A percentile compares a stretch with the other conserved stretches of the same genome.
Conservation (phyloP, 2,113 vertebrate species). For the Poicephalus gulielmi region DNA sequence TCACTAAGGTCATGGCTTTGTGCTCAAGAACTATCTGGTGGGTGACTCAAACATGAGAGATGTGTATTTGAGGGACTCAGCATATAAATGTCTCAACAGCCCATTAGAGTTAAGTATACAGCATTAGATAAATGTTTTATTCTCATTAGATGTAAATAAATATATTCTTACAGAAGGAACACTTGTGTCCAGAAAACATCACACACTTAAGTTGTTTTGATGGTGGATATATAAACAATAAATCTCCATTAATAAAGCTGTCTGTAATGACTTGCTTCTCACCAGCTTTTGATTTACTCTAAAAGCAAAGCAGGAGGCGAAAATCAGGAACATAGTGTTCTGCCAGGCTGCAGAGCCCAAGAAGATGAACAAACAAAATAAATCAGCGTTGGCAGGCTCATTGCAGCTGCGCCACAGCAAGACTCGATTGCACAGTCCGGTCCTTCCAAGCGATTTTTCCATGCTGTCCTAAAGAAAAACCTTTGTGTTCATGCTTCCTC, state of each 20-base stretch:
- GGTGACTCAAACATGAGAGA: neutral
- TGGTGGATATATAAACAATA: neutral
- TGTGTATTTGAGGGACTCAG: neutral
- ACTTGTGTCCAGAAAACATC: neutral
- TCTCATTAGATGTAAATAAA: neutral
- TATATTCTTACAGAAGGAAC: neutral
- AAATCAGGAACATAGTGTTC: neutral
- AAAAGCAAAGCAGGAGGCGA: accelerated
- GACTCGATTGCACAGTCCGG: no score
- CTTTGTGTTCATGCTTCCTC: neutral
- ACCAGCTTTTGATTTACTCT: neutral
- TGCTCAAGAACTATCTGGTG: neutral
- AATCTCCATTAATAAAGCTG: neutral
- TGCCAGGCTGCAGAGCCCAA: neutral
- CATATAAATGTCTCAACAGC: neutral
- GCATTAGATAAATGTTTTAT: neutral
- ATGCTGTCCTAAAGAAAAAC: neutral
- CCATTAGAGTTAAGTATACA: neutral
- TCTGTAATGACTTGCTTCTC: neutral
- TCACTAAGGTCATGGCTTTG: neutral
- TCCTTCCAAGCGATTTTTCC: neutral
- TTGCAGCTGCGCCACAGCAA: neutral
- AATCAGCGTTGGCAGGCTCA: neutral
- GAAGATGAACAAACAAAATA: neutral
- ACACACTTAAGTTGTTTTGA: neutral